Evolutionary conservation across 1,140 invertebrate species (phyloP).

Genomic region (Zaprionus tsacasi): DNA sequence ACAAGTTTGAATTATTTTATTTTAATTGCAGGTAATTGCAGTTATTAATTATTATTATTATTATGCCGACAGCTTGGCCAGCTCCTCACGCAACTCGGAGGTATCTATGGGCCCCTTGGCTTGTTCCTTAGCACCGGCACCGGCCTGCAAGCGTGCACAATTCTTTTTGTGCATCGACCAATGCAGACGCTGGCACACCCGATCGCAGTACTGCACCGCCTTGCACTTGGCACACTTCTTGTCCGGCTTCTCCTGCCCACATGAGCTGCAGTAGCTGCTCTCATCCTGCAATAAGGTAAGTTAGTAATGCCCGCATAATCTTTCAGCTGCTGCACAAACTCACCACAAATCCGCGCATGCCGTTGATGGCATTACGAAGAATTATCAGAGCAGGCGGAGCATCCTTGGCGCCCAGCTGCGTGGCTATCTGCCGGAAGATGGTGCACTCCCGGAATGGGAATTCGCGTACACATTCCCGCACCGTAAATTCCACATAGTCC

Average conservation of each 20-base stretch:
- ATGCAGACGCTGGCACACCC: conserved; percentile 96
- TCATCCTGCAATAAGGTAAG: conserved; percentile 85
- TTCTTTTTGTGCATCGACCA: conserved; percentile 98
- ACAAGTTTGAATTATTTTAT: conserved; percentile 21
- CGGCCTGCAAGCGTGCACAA: conserved; percentile 86
- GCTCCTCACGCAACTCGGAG: conserved; percentile 69
- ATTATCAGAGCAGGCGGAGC: conserved; percentile 89
- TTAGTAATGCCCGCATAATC: neutral
- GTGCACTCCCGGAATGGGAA: conserved; percentile 95
- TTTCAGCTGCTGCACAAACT: neutral
- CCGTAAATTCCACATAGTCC: conserved; percentile 92
- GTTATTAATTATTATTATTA: neutral
- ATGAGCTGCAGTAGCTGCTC: conserved; percentile 92
- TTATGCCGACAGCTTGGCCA: conserved; percentile 69
- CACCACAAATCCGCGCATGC: conserved; percentile 90
- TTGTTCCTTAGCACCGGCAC: conserved; percentile 26
- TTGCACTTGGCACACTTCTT: conserved; percentile 99
- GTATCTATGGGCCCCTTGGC: conserved; percentile 64
- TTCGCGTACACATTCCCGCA: conserved; percentile 93
- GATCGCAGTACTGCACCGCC: conserved; percentile 96
- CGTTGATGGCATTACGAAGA: conserved; percentile 94
- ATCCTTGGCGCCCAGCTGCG: conserved; percentile 89
- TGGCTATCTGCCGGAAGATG: conserved; percentile 93
- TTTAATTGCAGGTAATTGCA: conserved; percentile 21
- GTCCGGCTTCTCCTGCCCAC: conserved; percentile 93